Evolutionary conservation across 2,888 invertebrate genomes (phyloP).

Genomic region (Tipula helvola): DNA sequence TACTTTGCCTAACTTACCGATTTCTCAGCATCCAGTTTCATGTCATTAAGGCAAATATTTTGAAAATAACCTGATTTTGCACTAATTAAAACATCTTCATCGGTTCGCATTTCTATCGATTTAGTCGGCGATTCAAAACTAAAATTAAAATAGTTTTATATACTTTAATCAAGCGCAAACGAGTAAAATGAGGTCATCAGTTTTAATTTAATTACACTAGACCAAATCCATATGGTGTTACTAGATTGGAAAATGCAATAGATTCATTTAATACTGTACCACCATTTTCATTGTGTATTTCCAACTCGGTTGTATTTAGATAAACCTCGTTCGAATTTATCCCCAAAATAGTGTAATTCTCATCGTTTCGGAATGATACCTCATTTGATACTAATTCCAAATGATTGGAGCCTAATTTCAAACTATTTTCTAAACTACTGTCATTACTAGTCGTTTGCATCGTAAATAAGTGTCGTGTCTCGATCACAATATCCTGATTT

Average conservation of each 20-base stretch:
- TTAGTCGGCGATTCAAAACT: neutral
- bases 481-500: neutral
- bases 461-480: neutral
- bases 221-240: neutral
- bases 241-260: neutral
- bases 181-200: neutral
- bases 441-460: neutral
- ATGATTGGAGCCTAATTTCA: neutral
- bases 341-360: neutral
- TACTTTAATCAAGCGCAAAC: neutral
- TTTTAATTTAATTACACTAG: neutral
- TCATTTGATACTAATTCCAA: neutral
- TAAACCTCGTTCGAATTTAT: neutral
- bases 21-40: neutral
- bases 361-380: neutral
- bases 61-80: neutral
- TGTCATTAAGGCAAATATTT: neutral
- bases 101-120: neutral
- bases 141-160: neutral
- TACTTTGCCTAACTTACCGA: neutral
- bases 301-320: neutral
- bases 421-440: neutral
- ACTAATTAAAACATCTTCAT: neutral
- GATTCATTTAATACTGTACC: neutral
- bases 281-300: neutral